Conservation (phyloP, 2,888 invertebrate genomes). For the Imbricaverruca yamaguchii region DNA sequence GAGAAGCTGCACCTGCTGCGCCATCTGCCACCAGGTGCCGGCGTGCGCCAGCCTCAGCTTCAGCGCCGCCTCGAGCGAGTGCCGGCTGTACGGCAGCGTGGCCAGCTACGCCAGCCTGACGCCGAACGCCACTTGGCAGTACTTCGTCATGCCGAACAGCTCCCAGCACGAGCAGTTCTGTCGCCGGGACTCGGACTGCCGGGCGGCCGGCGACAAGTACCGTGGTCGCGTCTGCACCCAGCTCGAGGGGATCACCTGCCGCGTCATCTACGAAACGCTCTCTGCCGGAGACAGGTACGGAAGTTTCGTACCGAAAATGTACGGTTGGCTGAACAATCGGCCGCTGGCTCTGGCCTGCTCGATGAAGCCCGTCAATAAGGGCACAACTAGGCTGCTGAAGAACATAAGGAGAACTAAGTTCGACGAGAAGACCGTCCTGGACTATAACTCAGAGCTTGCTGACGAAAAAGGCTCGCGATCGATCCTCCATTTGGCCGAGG, state of each 20-base stretch:
- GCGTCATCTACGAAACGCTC: neutral
- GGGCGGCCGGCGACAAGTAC: neutral
- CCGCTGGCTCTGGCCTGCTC: neutral
- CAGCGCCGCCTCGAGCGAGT: neutral
- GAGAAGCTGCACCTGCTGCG: neutral
- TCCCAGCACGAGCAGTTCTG: neutral
- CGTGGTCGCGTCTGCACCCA: neutral
- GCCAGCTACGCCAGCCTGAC: neutral
- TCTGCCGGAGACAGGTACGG: neutral
- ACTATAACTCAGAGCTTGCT: too few relatives aligned
- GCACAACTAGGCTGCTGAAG: too few relatives aligned
- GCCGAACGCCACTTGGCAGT: neutral
- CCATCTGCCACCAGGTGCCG: neutral
- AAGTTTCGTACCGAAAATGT: neutral
- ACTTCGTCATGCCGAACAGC: neutral
- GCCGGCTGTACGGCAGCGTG: neutral
- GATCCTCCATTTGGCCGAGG: too few relatives aligned
- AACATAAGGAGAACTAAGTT: too few relatives aligned
- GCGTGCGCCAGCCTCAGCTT: neutral
- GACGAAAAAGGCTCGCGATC: too few relatives aligned
- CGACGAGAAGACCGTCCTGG: too few relatives aligned
- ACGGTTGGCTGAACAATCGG: neutral
- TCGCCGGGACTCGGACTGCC: neutral
- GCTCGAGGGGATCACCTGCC: neutral
- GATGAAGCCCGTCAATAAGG: too few relatives aligned